These are phyloP conservation scores for Aphelenchoides avenae DNA, from an alignment of 1,140 invertebrate species.

Conservation along the genomic window DNA sequence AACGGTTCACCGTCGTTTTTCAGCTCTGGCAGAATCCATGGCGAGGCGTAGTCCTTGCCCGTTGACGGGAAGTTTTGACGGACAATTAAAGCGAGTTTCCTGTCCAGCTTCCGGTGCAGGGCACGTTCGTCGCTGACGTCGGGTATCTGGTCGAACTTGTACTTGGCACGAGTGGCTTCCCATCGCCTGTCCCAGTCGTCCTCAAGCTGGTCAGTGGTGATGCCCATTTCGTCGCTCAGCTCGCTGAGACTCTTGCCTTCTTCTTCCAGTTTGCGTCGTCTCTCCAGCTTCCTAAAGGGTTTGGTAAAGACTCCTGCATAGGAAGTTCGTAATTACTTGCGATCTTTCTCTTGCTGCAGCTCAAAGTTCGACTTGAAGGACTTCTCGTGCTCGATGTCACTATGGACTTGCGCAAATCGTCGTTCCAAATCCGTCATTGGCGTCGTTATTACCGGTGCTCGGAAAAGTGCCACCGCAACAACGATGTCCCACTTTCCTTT, in stretches of 20 bases:
- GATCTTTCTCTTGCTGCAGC: slow-evolving; percentile 42
- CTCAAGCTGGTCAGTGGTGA: slow-evolving; percentile 34
- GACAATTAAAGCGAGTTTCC: slow-evolving; percentile 49
- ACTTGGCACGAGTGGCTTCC: slow-evolving; percentile 15
- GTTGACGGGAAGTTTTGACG: slow-evolving; percentile 37
- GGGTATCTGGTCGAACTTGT: slow-evolving; percentile 20
- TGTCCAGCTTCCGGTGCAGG: slow-evolving; percentile 26
- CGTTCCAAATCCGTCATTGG: slow-evolving; percentile 45
- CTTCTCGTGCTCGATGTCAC: slow-evolving; percentile 34
- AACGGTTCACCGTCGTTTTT: slow-evolving; percentile 48
- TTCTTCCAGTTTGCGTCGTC: slow-evolving; percentile 38
- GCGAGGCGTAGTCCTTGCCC: slow-evolving; percentile 19
- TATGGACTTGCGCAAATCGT: slow-evolving; percentile 19
- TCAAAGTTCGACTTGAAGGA: slow-evolving; percentile 48
- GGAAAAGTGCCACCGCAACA: slow-evolving; percentile 31
- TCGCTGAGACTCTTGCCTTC: slow-evolving; percentile 56
- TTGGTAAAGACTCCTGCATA: slow-evolving; percentile 1
- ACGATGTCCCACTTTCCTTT: slow-evolving; percentile 36
- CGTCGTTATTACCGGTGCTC: slow-evolving; percentile 44
- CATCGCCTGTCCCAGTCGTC: slow-evolving; percentile 44
- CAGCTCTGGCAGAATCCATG: slow-evolving; percentile 50
- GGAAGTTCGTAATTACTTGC: slow-evolving; percentile 34
- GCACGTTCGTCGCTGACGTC: slow-evolving; percentile 12
- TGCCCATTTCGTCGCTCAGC: slow-evolving; percentile 49
- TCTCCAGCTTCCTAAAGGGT: slow-evolving; percentile 41